Conservation (phyloP, 1,140 invertebrate species). For the Diplogasteroides magnus region DNA sequence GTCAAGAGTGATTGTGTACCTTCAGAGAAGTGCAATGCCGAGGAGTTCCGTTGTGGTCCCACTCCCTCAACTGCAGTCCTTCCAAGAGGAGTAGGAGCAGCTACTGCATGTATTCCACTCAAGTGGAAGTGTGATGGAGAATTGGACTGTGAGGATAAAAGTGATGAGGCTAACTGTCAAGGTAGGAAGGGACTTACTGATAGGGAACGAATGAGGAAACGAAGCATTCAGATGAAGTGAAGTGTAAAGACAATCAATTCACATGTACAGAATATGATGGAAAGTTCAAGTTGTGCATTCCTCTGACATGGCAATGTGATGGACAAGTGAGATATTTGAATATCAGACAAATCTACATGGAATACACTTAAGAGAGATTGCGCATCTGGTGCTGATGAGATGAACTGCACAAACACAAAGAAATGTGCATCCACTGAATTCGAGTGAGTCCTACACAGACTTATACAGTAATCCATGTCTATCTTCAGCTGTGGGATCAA, state of each 20-base stretch:
- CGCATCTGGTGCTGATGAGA: conserved; percentile 71
- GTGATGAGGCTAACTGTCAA: conserved; percentile 64
- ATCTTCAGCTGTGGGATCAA: conserved; percentile 24
- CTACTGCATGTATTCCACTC: conserved; percentile 70
- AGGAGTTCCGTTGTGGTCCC: no score
- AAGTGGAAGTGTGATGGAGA: conserved; percentile 75
- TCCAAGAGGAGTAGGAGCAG: no score
- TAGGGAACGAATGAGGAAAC: no score
- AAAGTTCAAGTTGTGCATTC: conserved; percentile 62
- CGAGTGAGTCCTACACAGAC: conserved; percentile 11
- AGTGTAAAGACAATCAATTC: conserved; percentile 27
- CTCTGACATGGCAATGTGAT: conserved; percentile 69
- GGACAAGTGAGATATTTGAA: conserved; percentile 57
- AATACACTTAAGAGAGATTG: conserved; percentile 38
- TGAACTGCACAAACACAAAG: conserved; percentile 67
- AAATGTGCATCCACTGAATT: conserved; percentile 64
- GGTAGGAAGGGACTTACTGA: no score
- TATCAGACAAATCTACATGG: conserved; percentile 2
- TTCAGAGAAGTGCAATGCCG: no score
- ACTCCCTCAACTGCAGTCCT: no score
- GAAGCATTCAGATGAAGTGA: no score
- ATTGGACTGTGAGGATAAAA: conserved; percentile 72
- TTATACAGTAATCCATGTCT: conserved; percentile 1
- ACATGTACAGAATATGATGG: conserved; percentile 30
- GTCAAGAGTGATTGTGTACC: no score